A percentile compares a stretch with the other conserved stretches of the same genome.
These are phyloP conservation scores for Dasysyrphus tricinctus DNA, from an alignment of 2,888 invertebrate genomes.

Conservation along the genomic window DNA sequence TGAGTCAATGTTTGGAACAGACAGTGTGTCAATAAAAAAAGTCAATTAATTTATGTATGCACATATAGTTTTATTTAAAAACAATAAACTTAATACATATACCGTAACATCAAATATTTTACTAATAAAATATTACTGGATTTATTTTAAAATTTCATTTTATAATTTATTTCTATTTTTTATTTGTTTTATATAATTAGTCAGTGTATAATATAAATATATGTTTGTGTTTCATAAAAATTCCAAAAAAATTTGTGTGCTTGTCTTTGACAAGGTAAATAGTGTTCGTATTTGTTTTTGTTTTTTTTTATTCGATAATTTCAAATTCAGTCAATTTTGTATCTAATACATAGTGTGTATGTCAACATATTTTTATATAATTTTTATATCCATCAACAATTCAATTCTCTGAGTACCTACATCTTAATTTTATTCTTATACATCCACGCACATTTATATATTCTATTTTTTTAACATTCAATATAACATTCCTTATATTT, in stretches of 20 bases:
- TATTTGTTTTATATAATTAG: neutral
- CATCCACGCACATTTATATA: constrained; percentile 29
- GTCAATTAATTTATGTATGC: neutral
- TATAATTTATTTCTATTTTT: constrained; percentile 17
- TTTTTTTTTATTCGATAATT: constrained; percentile 47
- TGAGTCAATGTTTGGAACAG: no score
- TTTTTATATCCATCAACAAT: constrained; percentile 12
- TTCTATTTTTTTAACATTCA: constrained; percentile 54
- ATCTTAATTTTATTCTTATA: constrained; percentile 20
- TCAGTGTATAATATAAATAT: constrained; percentile 48
- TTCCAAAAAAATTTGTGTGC: constrained; percentile 63
- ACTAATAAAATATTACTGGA: constrained; percentile 34
- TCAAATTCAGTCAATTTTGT: constrained; percentile 71
- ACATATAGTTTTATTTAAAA: constrained; percentile 58
- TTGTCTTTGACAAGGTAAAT: constrained; percentile 50
- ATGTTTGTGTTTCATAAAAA: constrained; percentile 65
- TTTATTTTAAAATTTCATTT: constrained; percentile 49
- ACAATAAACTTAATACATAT: constrained; percentile 39
- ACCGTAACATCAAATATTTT: constrained; percentile 50
- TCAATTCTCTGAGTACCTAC: constrained; percentile 4
- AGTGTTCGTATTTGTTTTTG: constrained; percentile 11
- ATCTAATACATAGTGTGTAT: constrained; percentile 5
- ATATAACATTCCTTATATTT: constrained; percentile 53
- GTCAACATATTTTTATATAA: neutral
- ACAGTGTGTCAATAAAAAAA: neutral